These are phyloP conservation scores for Scaptomyza tumidula DNA, from an alignment of 2,888 invertebrate species.

Conservation along the genomic window DNA sequence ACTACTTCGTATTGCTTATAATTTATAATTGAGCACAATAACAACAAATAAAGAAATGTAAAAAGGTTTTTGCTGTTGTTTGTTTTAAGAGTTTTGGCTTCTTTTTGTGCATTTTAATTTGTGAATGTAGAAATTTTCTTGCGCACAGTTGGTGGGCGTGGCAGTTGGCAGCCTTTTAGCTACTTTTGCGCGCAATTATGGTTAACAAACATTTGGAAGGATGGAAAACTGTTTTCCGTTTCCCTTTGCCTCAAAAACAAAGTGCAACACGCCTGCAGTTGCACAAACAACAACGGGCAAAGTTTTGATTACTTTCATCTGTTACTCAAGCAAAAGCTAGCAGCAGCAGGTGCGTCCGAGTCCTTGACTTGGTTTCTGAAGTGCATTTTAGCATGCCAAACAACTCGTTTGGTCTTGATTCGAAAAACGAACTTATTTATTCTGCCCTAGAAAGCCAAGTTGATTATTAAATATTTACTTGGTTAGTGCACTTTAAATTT, in stretches of 20 bases:
- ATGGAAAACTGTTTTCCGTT: background rate
- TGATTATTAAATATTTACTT: conserved; percentile 76
- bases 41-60: conserved; percentile 12
- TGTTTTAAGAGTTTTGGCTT: conserved; percentile 14
- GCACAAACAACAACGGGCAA: conserved; percentile 66
- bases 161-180: conserved; percentile 39
- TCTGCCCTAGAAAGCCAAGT: conserved; percentile 54
- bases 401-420: conserved; percentile 13
- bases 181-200: conserved; percentile 73
- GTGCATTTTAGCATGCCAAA: conserved; percentile 34
- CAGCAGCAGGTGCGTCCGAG: conserved; percentile 11
- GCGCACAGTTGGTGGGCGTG: conserved; percentile 5
- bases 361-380: conserved; percentile 38
- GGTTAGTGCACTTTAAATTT: conserved; percentile 59
- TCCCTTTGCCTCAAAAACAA: background rate
- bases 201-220: conserved; percentile 62
- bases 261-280: conserved; percentile 55
- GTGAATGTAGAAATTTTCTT: conserved; percentile 29
- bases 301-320: conserved; percentile 76
- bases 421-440: conserved; percentile 33
- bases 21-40: conserved; percentile 50
- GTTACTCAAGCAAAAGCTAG: conserved; percentile 19
- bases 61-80: conserved; percentile 37
- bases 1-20: conserved; percentile 28
- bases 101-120: conserved; percentile 45